Percentiles rank a stretch among this genome's conserved stretches.
Evolutionary conservation across 64 coral and sea anemone genomes (phyloP).

Genomic region (Exaiptasia diaphana): DNA sequence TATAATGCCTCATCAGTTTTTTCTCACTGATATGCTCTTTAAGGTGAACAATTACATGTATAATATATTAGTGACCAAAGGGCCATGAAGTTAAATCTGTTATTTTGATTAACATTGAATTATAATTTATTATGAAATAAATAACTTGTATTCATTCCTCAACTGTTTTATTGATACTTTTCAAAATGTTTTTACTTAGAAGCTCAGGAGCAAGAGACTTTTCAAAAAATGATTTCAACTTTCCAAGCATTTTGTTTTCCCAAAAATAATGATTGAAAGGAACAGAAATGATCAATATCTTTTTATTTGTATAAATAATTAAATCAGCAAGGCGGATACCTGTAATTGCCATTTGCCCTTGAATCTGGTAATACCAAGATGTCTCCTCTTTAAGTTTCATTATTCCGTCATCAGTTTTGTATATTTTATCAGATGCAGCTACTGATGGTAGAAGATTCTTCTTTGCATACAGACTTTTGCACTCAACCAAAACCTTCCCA

Average conservation of each 20-base stretch:
- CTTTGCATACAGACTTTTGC: slow-evolving; percentile 25
- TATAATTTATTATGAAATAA: background rate
- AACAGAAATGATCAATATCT: slow-evolving; percentile 2
- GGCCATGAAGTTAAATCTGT: too few relatives aligned
- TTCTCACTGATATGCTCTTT: too few relatives aligned
- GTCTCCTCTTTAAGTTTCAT: slow-evolving; percentile 22
- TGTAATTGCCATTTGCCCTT: background rate
- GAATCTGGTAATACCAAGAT: slow-evolving; percentile 33
- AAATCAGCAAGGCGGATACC: slow-evolving; percentile 1
- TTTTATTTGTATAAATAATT: slow-evolving; percentile 40
- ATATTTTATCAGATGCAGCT: background rate
- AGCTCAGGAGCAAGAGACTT: background rate
- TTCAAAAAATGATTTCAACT: slow-evolving; percentile 1
- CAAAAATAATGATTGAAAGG: slow-evolving; percentile 3
- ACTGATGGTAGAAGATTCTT: background rate
- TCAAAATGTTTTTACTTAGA: background rate
- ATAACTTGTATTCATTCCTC: background rate
- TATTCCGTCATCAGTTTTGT: background rate
- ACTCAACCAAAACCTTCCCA: background rate
- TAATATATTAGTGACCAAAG: too few relatives aligned
- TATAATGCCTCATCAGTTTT: too few relatives aligned
- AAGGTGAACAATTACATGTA: too few relatives aligned
- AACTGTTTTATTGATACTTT: background rate
- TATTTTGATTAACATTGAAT: too few relatives aligned
- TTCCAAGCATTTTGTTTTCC: background rate